A percentile compares a stretch with the other conserved stretches of the same genome.
These are phyloP conservation scores for Columba janthina DNA, from an alignment of 2,113 vertebrate genomes.

Conservation along the genomic window DNA sequence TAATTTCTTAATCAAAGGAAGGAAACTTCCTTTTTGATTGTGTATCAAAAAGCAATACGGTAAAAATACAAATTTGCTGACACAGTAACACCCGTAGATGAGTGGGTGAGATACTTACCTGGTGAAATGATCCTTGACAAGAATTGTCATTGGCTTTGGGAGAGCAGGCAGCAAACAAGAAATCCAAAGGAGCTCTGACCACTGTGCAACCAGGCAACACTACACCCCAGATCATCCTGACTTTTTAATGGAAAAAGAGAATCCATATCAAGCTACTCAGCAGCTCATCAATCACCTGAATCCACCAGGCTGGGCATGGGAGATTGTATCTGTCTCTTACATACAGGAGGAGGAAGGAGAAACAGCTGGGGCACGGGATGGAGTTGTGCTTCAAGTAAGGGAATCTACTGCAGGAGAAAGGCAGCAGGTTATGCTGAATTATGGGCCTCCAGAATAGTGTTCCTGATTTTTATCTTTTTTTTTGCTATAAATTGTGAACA, in stretches of 20 bases:
- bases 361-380: neutral
- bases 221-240: neutral
- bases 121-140: neutral
- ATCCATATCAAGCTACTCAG: neutral
- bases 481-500: neutral
- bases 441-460: neutral
- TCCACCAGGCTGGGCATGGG: neutral
- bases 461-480: neutral
- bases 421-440: neutral
- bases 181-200: neutral
- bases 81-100: neutral
- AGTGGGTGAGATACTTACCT: neutral
- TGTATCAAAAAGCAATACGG: neutral
- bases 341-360: neutral
- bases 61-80: neutral
- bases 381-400: neutral
- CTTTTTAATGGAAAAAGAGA: conserved; percentile 35
- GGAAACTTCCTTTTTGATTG: neutral
- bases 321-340: neutral
- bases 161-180: neutral
- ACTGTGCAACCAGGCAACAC: neutral
- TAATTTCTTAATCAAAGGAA: neutral
- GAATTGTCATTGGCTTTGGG: neutral
- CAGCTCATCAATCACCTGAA: neutral
- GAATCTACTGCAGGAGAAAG: neutral